Evolutionary conservation across 1,140 invertebrate genomes (phyloP), one percentile per base, ranked within the genome.

Genomic region (Hesperophylax magnus): DNA sequence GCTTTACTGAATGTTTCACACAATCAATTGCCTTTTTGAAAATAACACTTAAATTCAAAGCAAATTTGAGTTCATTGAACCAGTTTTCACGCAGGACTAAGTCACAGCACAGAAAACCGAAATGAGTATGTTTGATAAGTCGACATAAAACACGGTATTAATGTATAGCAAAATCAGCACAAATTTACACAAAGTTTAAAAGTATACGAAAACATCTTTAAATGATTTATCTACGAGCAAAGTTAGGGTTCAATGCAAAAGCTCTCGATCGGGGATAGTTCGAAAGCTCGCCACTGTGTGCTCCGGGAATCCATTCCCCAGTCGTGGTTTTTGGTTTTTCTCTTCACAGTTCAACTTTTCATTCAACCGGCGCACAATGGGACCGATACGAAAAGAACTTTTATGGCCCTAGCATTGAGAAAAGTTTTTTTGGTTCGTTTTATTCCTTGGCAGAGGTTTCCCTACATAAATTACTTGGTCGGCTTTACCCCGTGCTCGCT

Each of bases 351-450:
- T 31, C 65, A 69, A 69, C 27, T 69, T 69, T 69, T 31, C 65
- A 69, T 69, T 47, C 65, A 69, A 69, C n/a, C 27, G 34, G 34
- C 27, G 18, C 34, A 69, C 65, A 72, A 72, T 72, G 69, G 47
- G 18, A 27, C 24, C 69, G n/a, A 72, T 34, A 22, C 52, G 11
- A 18, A 39, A 18, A 27, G 47, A 72, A 72, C 34, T 72, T 72
- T 72, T 72, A 72, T 72, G 47, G 24, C 69, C n/a, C 39, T 24
- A 72, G 47, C 69, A 72, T 72, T 72, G 69, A 47, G 39, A 72
- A 53, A 72, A 72, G 20, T 53, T 72, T 72, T 72, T 72, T 52
- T 72, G 39, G 39, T 47, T 22, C 34, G 18, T 24, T 72, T 52
- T 54, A 52, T 72, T 72, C 39, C 18, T 54, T 72, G 69, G 69